Percentiles rank a stretch among this genome's conserved stretches.
Evolutionary conservation across 2,888 invertebrate species (phyloP).

Genomic region (Leptopterna dolabrata): DNA sequence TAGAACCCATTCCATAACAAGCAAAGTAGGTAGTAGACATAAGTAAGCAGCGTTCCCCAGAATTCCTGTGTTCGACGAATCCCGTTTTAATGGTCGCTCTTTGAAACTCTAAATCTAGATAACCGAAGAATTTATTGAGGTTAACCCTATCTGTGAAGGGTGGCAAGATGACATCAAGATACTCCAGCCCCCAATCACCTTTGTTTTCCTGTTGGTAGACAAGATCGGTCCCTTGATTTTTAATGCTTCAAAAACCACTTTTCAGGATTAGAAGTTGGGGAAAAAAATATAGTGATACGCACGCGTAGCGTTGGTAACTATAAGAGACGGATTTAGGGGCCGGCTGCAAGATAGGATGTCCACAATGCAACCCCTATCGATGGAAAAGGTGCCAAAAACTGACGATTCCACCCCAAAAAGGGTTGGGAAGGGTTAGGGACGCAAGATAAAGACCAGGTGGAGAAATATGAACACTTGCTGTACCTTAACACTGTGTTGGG

Average conservation of each 20-base stretch:
- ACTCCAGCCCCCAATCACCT: not conserved
- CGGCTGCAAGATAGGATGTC: not conserved
- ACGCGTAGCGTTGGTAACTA: not conserved
- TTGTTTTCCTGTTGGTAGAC: not conserved
- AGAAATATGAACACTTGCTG: constrained; percentile 33
- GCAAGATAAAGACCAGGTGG: constrained; percentile 49
- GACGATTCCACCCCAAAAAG: constrained; percentile 57
- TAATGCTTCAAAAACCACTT: not conserved
- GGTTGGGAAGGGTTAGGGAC: constrained; percentile 52
- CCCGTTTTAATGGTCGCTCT: too few relatives aligned
- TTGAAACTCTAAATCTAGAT: too few relatives aligned
- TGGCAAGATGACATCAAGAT: not conserved
- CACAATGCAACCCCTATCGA: not conserved
- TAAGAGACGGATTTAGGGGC: constrained; percentile 3
- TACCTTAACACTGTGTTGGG: too few relatives aligned
- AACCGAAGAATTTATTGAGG: too few relatives aligned
- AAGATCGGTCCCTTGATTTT: not conserved
- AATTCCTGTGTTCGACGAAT: too few relatives aligned
- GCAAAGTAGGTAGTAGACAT: not conserved
- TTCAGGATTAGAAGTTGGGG: not conserved
- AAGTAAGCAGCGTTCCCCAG: too few relatives aligned
- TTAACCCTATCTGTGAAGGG: not conserved
- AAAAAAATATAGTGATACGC: not conserved
- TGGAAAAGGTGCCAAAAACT: constrained; percentile 48
- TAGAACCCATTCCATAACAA: not conserved